phyloP scores from a whole-genome alignment of 2,797 vertebrate genomes.

The Mus minutoides region DNA sequence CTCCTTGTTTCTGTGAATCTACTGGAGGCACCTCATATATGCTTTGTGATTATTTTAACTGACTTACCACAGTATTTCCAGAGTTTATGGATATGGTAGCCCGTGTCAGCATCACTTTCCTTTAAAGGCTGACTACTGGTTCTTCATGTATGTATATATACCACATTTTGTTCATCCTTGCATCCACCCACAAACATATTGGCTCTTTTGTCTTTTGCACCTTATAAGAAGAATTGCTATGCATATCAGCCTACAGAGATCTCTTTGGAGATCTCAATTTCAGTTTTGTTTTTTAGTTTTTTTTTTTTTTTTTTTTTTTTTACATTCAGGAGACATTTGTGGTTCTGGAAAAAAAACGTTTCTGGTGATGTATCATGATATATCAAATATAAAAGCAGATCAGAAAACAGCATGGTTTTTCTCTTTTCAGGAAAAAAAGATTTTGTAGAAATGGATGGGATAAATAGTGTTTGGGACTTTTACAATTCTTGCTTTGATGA shows the following conservation, averaged over 20 bases:
- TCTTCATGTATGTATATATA: neutral
- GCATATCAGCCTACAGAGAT: neutral
- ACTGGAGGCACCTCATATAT: neutral
- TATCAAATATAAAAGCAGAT: neutral
- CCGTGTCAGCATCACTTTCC: neutral
- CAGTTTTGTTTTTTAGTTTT: neutral
- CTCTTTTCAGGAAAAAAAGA: neutral
- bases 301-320: neutral
- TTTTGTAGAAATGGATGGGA: neutral
- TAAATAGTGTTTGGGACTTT: neutral
- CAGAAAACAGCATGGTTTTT: constrained; percentile 7
- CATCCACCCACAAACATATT: neutral
- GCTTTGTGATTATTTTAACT: constrained; percentile 5
- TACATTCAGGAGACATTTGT: neutral
- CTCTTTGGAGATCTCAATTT: constrained; percentile 7
- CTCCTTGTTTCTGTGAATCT: constrained; percentile 12
- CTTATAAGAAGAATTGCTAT: neutral
- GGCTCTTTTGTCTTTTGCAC: neutral
- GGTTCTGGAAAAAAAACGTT: neutral
- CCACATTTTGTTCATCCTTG: neutral
- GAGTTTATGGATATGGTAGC: neutral
- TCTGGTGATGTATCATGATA: constrained; percentile 19
- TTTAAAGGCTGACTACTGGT: neutral
- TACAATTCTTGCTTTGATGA: constrained; percentile 6
- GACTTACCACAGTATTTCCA: neutral